Evolutionary conservation across 2,888 invertebrate genomes (phyloP).

Genomic region (Leptarthrus brevirostris): DNA sequence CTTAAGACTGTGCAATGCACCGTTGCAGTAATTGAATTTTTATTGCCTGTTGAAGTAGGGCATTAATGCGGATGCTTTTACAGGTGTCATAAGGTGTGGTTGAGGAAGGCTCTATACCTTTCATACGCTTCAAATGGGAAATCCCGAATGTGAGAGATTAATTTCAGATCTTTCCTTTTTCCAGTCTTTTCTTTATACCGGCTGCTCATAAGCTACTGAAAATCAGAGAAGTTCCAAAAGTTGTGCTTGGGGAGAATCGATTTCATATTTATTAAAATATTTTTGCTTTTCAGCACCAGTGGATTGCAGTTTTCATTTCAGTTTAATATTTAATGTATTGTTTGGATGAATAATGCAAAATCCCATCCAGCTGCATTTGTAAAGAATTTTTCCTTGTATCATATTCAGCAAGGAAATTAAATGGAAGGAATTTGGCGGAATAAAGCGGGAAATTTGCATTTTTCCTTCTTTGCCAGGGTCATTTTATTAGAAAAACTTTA

Average conservation of each 20-base stretch:
- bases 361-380: too few species aligned
- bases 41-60: conserved; percentile 35
- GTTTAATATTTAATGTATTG: background rate
- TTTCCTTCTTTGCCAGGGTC: too few species aligned
- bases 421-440: too few species aligned
- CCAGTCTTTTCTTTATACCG: conserved; percentile 29
- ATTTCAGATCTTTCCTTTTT: conserved; percentile 37
- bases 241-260: conserved; percentile 21
- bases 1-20: conserved; percentile 14
- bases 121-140: too few species aligned
- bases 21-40: conserved; percentile 38
- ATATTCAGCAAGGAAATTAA: too few species aligned
- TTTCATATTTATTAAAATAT: background rate
- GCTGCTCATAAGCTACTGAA: conserved; percentile 11
- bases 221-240: conserved; percentile 3
- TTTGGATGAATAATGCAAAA: too few species aligned
- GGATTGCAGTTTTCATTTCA: background rate
- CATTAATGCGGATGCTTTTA: conserved; percentile 38
- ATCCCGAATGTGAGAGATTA: background rate
- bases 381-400: too few species aligned
- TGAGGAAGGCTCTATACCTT: background rate
- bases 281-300: background rate
- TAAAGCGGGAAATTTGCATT: too few species aligned
- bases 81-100: conserved; percentile 28
- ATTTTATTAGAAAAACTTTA: too few species aligned